Base-by-base conservation (phyloP, 2,888 invertebrate genomes). In the Pecten maximus region DNA sequence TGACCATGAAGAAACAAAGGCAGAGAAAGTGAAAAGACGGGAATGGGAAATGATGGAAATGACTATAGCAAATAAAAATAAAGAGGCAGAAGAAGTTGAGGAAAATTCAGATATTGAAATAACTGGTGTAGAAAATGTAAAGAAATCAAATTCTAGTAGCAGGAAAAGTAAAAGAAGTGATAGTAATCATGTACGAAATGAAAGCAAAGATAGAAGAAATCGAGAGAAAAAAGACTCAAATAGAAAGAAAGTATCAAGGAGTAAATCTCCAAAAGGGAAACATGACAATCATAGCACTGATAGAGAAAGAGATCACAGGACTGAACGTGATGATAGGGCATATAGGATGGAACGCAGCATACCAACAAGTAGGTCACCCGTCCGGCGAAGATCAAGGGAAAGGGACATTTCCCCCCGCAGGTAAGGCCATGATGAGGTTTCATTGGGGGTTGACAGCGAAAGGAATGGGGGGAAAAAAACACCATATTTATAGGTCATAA, bases 1-100 rank as follows among this genome's bases (percentile, higher is more conserved):
- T 12, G 96, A 96, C 87, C 94, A 95, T 92, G 96, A 94, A 48
- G 92, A 93, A 89, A 91, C 89, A 40, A 90, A 91, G 35, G 91
- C 90, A 54, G 91, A 93, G 87, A 88, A 92, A 88, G 44, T 92
- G 89, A 90, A 91, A 91, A 54, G 90, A 90, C 86, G 89, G 89
- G 89, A 92, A 89, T 90, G 92, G 60, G 89, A 93, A 87, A 90
- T 92, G 19, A 39, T 93, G 35, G 92, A 93, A 87, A 91, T 91
- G 60, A 92, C 91, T 86, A 91, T 92, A 40, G 92, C 91, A 88
- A 95, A 95, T 50, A 95, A 95, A 87, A 94, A 94, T 39, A 95
- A 94, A 40, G 94, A 94, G 23, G 90, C 90, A 54, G 90, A 87
- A n/a, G 90, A 89, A 86, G 87, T 54, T 0, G 90, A 93, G 40